Evolutionary conservation across 2,797 vertebrate genomes (phyloP).

Genomic region (Melanogrammus aeglefinus): DNA sequence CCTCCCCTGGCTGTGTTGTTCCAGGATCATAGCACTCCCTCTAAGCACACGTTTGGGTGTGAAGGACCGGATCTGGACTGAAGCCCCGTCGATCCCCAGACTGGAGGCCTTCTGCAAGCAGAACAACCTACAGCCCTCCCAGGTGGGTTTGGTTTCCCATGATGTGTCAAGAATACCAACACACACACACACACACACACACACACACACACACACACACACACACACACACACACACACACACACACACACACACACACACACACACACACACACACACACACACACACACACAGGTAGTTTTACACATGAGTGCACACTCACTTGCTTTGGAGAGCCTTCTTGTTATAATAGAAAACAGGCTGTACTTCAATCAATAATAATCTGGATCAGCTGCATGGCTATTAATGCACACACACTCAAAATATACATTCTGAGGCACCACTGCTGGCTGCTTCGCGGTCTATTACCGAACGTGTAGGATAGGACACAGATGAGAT

Average conservation of each 20-base stretch:
- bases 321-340: background rate
- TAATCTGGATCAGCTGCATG: background rate
- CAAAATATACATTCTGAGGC: background rate
- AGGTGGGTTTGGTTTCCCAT: conserved; percentile 59
- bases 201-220: conserved; percentile 1
- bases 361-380: background rate
- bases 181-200: background rate
- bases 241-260: background rate
- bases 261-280: conserved; percentile 1
- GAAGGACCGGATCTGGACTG: conserved; percentile 66
- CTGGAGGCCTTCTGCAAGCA: conserved; percentile 80
- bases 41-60: conserved; percentile 80
- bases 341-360: background rate
- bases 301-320: no score
- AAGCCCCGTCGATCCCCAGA: conserved; percentile 56
- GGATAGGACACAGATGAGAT: background rate
- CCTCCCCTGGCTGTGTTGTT: conserved; percentile 12
- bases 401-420: no score
- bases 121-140: conserved; percentile 61
- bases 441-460: background rate
- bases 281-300: background rate
- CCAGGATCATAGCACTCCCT: conserved; percentile 80
- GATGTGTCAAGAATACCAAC: background rate
- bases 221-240: background rate
- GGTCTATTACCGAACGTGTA: background rate